A percentile compares a stretch with the other conserved stretches of the same genome.
phyloP scores from a whole-genome alignment of 2,113 vertebrate species.

The Xiphias gladius region DNA sequence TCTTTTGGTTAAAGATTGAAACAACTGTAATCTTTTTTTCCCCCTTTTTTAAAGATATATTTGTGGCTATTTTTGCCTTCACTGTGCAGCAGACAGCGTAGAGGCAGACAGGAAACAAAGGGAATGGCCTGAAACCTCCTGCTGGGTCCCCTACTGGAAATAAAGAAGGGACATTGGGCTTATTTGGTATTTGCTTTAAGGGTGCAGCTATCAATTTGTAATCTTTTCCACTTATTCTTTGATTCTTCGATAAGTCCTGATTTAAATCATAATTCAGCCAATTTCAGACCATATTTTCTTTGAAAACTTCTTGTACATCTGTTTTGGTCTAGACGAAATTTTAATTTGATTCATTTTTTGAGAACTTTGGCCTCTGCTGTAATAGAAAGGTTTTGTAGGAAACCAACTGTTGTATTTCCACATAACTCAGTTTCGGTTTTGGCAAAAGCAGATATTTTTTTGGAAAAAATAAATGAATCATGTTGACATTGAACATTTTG shows the following conservation, averaged over 20 bases:
- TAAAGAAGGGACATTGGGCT: too few relatives aligned
- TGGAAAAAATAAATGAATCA: background rate
- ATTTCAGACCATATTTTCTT: background rate
- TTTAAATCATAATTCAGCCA: background rate
- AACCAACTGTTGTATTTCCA: too few relatives aligned
- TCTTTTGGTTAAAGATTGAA: too few relatives aligned
- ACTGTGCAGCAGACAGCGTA: background rate
- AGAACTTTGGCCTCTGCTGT: too few relatives aligned
- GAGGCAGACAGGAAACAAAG: too few relatives aligned
- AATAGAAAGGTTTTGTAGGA: too few relatives aligned
- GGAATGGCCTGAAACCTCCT: too few relatives aligned
- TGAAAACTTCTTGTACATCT: background rate
- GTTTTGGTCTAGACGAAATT: background rate
- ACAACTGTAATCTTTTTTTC: too few relatives aligned
- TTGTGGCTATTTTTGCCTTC: background rate
- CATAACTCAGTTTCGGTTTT: background rate
- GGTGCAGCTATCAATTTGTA: background rate
- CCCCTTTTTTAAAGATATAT: too few relatives aligned
- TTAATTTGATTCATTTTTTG: background rate
- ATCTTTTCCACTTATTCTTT: background rate
- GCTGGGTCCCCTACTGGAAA: too few relatives aligned
- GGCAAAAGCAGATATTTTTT: background rate
- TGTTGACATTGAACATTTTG: background rate
- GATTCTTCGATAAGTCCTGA: background rate
- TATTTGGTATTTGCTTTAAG: too few relatives aligned